Conservation (phyloP, 2,797 vertebrate species). For the Champsocephalus esox region DNA sequence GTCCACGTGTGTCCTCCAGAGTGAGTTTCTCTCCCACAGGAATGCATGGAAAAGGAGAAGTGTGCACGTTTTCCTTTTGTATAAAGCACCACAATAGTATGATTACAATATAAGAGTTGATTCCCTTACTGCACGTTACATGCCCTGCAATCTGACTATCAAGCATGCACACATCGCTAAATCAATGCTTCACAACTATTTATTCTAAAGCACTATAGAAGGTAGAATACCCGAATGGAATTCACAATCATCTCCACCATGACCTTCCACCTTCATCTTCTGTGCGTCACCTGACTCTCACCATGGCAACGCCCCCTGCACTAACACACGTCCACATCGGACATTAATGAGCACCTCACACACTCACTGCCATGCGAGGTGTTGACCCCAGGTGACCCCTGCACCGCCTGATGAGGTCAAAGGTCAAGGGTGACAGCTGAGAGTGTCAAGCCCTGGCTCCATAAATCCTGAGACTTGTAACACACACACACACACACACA, state of each 20-base stretch:
- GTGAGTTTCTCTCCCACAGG: no score
- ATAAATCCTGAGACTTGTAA: constrained; percentile 3
- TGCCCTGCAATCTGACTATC: no score
- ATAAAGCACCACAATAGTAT: no score
- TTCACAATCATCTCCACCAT: background rate
- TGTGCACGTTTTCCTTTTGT: no score
- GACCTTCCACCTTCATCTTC: constrained; percentile 23
- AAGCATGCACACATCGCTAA: no score
- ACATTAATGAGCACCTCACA: constrained; percentile 61
- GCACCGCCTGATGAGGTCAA: constrained; percentile 56
- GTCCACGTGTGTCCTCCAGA: no score
- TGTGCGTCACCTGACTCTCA: constrained; percentile 36
- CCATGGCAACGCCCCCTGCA: background rate
- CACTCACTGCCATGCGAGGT: constrained; percentile 37
- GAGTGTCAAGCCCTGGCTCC: constrained; percentile 63
- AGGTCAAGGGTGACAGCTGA: constrained; percentile 70
- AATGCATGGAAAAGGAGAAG: no score
- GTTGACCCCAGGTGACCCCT: constrained; percentile 55
- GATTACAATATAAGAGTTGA: no score
- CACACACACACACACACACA: constrained; percentile 15
- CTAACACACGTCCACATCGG: constrained; percentile 5
- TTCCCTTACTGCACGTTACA: no score
- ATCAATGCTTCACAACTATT: background rate
- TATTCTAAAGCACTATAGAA: no score
- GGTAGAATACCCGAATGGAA: background rate